Base-by-base conservation (phyloP, 2,113 vertebrate genomes). In the Notarius quadriscutis region DNA sequence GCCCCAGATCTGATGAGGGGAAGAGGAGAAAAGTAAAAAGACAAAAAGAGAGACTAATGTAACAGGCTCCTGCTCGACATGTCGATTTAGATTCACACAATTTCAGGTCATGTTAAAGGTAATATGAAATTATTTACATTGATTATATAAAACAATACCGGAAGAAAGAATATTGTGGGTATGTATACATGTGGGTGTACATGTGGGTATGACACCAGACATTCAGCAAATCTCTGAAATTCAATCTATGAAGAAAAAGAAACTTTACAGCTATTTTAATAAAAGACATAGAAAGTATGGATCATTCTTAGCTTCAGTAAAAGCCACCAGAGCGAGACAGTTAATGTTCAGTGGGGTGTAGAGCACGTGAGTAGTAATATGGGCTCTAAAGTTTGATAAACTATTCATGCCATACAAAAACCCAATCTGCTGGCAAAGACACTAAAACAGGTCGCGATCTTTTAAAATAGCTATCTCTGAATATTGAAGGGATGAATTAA, bases 1-100 rank as follows among this genome's bases (percentile, higher is more conserved):
- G 98, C 94, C 98, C 98, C 91, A 99, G 96, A 97, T 99, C 98
- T 99, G 96, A 95, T 93, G 2, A 93, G 94, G 96, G 95, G 95
- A 92, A 93, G 79, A 94, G 91, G 88, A 93, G 89, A 92, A 80
- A 87, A 67, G n/a, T 27, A 86, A 84, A 67, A 25, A 72, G 12
- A 93, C 27, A 83, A 58, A 30, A 58, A 62, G 20, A 87, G 81
- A 88, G 34, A 75, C 51, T 57, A 84, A 65, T 74, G 85, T 81
- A 79, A 89, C 85, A 78, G 60, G 11, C n/a, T 62, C 18, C 48
- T 77, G 63, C 12, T 74, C 20, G 51, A 55, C 57, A 65, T 48
- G 25, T 48, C 34, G 12, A 86, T 72, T 58, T 22, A 81, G 30
- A 81, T 11, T 60, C 55, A 60, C 25, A 41, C 25, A 80, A 30